phyloP scores from a whole-genome alignment of 2,888 invertebrate genomes.

The Oithona nana region DNA sequence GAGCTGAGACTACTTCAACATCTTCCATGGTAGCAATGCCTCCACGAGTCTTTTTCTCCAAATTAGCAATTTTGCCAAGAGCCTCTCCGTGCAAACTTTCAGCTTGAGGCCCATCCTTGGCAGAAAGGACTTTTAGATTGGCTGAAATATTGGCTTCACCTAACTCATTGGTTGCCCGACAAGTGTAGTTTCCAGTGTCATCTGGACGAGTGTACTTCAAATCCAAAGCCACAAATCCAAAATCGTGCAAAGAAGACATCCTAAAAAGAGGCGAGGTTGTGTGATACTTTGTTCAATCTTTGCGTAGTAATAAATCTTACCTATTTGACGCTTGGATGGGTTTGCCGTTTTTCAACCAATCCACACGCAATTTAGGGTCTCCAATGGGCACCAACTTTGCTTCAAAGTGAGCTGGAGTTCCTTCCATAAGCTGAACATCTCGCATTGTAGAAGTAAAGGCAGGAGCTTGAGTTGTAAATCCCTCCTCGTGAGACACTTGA shows the following conservation, averaged over 20 bases:
- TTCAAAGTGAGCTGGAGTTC: slow-evolving; percentile 82
- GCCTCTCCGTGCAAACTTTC: slow-evolving; percentile 72
- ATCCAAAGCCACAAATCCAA: slow-evolving; percentile 86
- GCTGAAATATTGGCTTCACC: slow-evolving; percentile 91
- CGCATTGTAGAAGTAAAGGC: slow-evolving; percentile 79
- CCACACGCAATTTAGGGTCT: slow-evolving; percentile 72
- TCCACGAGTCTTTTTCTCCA: slow-evolving; percentile 63
- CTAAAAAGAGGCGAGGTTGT: no score
- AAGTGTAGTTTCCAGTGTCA: slow-evolving; percentile 90
- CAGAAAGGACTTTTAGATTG: slow-evolving; percentile 65
- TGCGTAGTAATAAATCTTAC: no score
- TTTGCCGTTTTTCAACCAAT: slow-evolving; percentile 80
- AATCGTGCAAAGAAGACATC: slow-evolving; percentile 85
- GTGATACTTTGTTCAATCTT: no score
- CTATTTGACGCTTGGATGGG: slow-evolving; percentile 73
- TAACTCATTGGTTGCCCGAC: slow-evolving; percentile 67
- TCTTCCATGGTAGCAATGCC: slow-evolving; percentile 55
- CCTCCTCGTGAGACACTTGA: slow-evolving; percentile 40
- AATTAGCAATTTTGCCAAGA: slow-evolving; percentile 59
- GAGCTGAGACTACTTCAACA: slow-evolving; percentile 25
- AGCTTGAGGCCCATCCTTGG: slow-evolving; percentile 17
- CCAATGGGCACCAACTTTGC: slow-evolving; percentile 83
- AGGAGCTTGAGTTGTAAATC: slow-evolving; percentile 63
- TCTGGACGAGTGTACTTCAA: slow-evolving; percentile 87
- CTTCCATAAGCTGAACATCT: slow-evolving; percentile 65